Evolutionary conservation across 1,140 invertebrate species (phyloP).

Genomic region (Drosophila asahinai): DNA sequence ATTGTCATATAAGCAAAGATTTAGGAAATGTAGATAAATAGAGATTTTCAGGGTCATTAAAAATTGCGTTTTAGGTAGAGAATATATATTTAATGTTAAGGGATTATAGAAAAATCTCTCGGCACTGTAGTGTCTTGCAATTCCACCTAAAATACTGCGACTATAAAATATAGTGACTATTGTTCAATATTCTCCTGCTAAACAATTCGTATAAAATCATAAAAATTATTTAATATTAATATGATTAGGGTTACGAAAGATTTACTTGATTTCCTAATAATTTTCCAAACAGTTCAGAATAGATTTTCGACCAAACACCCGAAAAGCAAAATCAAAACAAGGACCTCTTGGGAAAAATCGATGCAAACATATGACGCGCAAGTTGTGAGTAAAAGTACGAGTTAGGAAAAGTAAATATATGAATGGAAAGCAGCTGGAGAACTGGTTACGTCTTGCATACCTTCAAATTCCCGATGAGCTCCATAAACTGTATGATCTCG

Average conservation of each 20-base stretch:
- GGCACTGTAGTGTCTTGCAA: background rate
- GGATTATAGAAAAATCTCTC: background rate
- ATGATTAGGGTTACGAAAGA: too few species aligned
- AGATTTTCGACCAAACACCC: background rate
- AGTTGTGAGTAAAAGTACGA: background rate
- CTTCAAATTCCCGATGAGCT: conserved; percentile 82
- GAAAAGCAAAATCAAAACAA: conserved; percentile 17
- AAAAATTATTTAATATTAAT: too few species aligned
- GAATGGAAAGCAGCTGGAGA: conserved; percentile 6
- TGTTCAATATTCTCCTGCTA: too few species aligned
- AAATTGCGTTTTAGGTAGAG: background rate
- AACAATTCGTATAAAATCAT: too few species aligned
- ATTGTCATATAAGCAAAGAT: background rate
- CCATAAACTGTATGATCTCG: conserved; percentile 82
- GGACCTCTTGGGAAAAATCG: conserved; percentile 62
- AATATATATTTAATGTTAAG: background rate
- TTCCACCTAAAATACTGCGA: background rate
- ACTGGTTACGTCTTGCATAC: conserved; percentile 54
- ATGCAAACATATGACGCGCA: conserved; percentile 35
- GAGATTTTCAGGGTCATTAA: background rate
- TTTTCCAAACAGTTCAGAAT: too few species aligned
- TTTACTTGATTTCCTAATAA: too few species aligned
- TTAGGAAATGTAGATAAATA: background rate
- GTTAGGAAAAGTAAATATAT: background rate
- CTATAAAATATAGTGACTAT: background rate